A percentile compares a stretch with the other conserved stretches of the same genome.
Conservation (phyloP, 37 sponge, comb jelly and placozoan species). For the Geodia barretti region DNA sequence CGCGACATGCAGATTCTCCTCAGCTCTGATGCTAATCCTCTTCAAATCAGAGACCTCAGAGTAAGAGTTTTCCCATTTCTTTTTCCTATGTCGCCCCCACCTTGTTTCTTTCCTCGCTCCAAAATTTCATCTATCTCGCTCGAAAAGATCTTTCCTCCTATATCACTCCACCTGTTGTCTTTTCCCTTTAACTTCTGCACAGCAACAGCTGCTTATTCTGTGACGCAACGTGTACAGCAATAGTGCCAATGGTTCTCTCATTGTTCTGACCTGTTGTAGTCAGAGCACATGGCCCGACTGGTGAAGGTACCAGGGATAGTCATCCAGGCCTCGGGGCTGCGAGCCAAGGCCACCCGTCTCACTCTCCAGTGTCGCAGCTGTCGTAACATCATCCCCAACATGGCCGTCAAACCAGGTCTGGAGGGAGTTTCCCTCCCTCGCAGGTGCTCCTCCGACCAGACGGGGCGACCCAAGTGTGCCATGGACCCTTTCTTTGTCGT, state of each 20-base stretch:
- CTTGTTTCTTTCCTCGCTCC: too few relatives aligned
- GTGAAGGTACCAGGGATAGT: conserved; percentile 97
- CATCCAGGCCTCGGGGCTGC: conserved; percentile 89
- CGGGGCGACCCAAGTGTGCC: conserved; percentile 90
- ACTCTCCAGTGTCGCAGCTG: conserved; percentile 97
- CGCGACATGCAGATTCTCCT: conserved; percentile 93
- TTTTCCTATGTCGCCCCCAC: not conserved
- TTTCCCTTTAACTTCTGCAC: too few relatives aligned
- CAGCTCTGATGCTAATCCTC: conserved; percentile 68
- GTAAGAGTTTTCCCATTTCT: conserved; percentile 14
- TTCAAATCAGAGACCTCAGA: conserved; percentile 90
- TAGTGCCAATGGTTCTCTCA: not conserved
- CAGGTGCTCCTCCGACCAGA: conserved; percentile 78
- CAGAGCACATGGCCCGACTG: conserved; percentile 94
- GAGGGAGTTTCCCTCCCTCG: conserved; percentile 95
- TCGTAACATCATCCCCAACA: conserved; percentile 64
- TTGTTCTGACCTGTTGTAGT: conserved; percentile 32
- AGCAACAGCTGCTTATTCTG: too few relatives aligned
- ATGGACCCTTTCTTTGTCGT: conserved; percentile 97
- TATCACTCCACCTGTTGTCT: too few relatives aligned
- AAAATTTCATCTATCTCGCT: too few relatives aligned
- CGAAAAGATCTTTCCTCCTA: too few relatives aligned
- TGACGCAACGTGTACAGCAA: not conserved
- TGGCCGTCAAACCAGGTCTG: conserved; percentile 87
- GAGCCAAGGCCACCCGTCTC: conserved; percentile 93